Percentiles rank a stretch among this genome's conserved stretches.
phyloP scores from a whole-genome alignment of 2,888 invertebrate genomes.

The Drosophila sordidula region DNA sequence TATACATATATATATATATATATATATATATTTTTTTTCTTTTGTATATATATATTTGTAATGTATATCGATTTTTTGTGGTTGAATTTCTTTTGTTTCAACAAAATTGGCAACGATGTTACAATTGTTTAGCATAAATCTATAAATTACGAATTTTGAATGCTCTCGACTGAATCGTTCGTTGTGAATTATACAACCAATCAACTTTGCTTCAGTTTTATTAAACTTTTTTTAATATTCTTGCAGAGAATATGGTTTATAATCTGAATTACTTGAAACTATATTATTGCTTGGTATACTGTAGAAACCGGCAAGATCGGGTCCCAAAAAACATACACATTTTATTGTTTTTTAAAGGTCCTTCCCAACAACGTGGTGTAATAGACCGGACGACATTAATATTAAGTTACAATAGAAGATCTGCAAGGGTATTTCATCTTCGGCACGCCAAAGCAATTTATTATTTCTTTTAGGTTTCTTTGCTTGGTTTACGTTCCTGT shows the following conservation, averaged over 20 bases:
- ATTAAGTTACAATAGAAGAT: neutral
- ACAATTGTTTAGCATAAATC: slow-evolving; percentile 47
- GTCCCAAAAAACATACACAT: too few relatives aligned
- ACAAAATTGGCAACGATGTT: slow-evolving; percentile 73
- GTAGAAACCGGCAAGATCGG: too few relatives aligned
- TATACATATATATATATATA: slow-evolving; percentile 22
- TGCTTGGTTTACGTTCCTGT: slow-evolving; percentile 20
- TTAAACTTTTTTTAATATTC: slow-evolving; percentile 1
- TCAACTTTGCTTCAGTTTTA: slow-evolving; percentile 37
- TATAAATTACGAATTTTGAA: slow-evolving; percentile 45
- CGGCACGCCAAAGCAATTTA: slow-evolving; percentile 32
- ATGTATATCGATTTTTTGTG: slow-evolving; percentile 43
- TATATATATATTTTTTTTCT: slow-evolving; percentile 39
- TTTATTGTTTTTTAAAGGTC: neutral
- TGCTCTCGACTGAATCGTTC: slow-evolving; percentile 13
- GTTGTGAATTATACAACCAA: slow-evolving; percentile 72
- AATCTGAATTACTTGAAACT: slow-evolving; percentile 4
- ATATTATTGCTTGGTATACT: slow-evolving; percentile 1
- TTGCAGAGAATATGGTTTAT: slow-evolving; percentile 21
- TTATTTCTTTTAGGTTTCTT: slow-evolving; percentile 13
- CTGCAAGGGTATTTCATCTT: slow-evolving; percentile 37
- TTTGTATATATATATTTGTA: slow-evolving; percentile 30
- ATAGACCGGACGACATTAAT: slow-evolving; percentile 6
- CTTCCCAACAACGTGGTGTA: slow-evolving; percentile 1
- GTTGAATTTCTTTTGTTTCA: slow-evolving; percentile 34